Evolutionary conservation across 2,797 vertebrate species (phyloP), one percentile per base, ranked within the genome.

Genomic region (Miichthys miiuy): DNA sequence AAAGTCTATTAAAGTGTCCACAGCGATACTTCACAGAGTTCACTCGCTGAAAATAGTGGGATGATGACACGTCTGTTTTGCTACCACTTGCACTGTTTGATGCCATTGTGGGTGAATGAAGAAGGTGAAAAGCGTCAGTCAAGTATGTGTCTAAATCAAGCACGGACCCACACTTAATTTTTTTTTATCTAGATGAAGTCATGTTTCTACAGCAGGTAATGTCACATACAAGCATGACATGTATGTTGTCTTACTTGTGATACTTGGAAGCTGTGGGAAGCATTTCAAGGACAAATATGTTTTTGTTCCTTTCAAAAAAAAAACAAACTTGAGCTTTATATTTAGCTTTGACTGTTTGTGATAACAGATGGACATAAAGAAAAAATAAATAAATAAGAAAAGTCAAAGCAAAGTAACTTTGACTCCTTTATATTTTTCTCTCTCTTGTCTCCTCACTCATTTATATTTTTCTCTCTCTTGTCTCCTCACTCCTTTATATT

Each of bases 1-100:
- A 92, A 91, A 91, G 72, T 83, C 82, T 75, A 90, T 88, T 88
- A 87, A 88, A 90, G 90, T 87, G 84, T 88, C 83, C 76, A 71
- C 62, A 85, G 70, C 17, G 86, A 88, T 80, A 87, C 81, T 88
- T 90, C 68, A 87, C 76, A 86, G 73, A 90, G 81, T 83, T 80
- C 64, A 58, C 23, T 60, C 47, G 25, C 38, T 68, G 71, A 89
- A 69, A 84, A 64, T 27, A 62, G 51, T 27, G 8, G 52, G 52
- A 54, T 41, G 74, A 57, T 67, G 52, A 84, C 56, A 61, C 68
- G 30, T 69, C 12, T 81, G 77, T 65, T 81, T 61, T 58, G 23
- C 38, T n/a, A 65, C 57, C 30, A 75, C 63, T 64, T 77, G 52
- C 50, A 41, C 25, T 72, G 18, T 46, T 75, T 64, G 10, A 11